A percentile compares a stretch with the other conserved stretches of the same genome.
Evolutionary conservation across 1,140 invertebrate genomes (phyloP).

Genomic region (Onthophagus taurus): DNA sequence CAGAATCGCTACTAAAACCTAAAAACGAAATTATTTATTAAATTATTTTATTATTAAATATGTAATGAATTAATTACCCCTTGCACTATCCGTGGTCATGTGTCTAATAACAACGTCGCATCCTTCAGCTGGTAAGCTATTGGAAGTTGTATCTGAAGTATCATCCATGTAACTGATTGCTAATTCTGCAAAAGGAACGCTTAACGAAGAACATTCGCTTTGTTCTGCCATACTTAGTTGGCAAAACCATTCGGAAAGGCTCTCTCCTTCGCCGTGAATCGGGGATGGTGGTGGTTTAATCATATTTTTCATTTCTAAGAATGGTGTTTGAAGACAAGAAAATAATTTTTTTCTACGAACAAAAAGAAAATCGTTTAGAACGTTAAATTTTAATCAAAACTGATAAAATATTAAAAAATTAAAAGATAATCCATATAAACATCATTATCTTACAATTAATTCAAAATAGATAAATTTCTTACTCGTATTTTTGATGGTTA

Average conservation of each 20-base stretch:
- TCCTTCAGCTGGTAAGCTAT: slow-evolving; percentile 15
- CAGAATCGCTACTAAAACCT: slow-evolving; percentile 37
- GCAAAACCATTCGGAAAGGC: slow-evolving; percentile 36
- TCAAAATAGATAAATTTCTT: slow-evolving; percentile 26
- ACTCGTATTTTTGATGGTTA: slow-evolving; percentile 40
- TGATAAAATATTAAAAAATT: neutral
- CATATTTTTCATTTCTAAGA: slow-evolving; percentile 46
- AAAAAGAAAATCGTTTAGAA: slow-evolving; percentile 8
- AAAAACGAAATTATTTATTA: slow-evolving; percentile 5
- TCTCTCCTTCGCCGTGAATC: slow-evolving; percentile 32
- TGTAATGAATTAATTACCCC: slow-evolving; percentile 14
- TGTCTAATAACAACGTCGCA: slow-evolving; percentile 13
- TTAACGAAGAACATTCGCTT: slow-evolving; percentile 35
- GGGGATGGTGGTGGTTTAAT: slow-evolving; percentile 41
- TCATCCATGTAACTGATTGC: slow-evolving; percentile 37
- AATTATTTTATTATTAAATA: neutral
- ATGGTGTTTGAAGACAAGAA: slow-evolving; percentile 48
- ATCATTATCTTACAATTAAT: neutral
- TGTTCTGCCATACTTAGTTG: slow-evolving; percentile 19
- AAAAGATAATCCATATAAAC: neutral
- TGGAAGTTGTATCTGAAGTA: slow-evolving; percentile 27
- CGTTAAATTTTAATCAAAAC: neutral
- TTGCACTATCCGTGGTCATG: slow-evolving; percentile 15
- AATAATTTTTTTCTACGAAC: slow-evolving; percentile 46
- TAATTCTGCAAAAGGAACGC: slow-evolving; percentile 33